Base-by-base conservation (phyloP, 2,113 vertebrate species). In the Cephalopholis sonnerati region DNA sequence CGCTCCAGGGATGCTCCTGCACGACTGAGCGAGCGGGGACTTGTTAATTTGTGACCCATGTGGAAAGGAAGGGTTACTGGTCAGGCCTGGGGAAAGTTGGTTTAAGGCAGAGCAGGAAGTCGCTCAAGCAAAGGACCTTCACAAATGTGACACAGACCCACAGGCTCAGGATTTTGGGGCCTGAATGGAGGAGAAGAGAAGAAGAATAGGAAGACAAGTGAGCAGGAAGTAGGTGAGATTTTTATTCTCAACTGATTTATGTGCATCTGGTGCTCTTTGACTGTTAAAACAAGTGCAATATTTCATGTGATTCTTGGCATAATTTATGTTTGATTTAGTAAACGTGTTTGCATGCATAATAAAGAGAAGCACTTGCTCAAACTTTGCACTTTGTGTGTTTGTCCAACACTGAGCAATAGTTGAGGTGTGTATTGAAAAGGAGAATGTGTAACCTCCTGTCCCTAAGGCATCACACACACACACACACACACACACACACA, bases 381-480 rank as follows among this genome's bases (percentile, higher is more conserved):
- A 84, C 72, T 86, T 83, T 85, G 36, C 53, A 66, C 62, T 62
- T 27, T 75, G 80, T 89, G 39, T 88, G 62, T 89, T 93, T 88
- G 80, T 72, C 74, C 48, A 71, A 22, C 27, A 17, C 53, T 72
- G 41, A 77, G 73, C 67, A 74, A 71, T 54, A 73, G 57, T 90
- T 73, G 65, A 87, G 27, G 59, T 85, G 62, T 68, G 79, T 71
- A 77, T 20, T 2, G 48, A 62, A 77, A 27, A 69, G 74, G 71
- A n/a, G 39, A 65, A 17, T 25, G 65, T 5, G 71, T 58, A 82
- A 76, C 61, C 66, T 77, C 63, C 54, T 4, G 16, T 87, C 81
- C 76, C 74, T 0, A 7, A 78, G 72, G 63, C 77, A 87, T 39
- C 41, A 18, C 53, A 57, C 57, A 86, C 77, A 83, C 79, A 88